phyloP scores from a whole-genome alignment of 2,797 vertebrate species.

The Sebastes iracundus region DNA sequence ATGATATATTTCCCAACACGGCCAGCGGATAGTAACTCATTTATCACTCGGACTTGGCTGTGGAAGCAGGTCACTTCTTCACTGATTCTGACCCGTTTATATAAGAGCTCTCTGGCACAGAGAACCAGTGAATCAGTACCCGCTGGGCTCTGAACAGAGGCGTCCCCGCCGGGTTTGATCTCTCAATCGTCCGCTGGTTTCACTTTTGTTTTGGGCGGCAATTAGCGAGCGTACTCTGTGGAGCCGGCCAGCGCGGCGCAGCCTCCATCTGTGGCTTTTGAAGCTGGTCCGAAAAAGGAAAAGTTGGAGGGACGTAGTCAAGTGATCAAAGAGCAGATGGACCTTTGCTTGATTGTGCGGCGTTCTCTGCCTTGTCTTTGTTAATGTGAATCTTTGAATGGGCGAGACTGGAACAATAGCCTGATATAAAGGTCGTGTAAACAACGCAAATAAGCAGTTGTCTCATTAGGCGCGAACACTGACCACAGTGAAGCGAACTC shows the following conservation, averaged over 20 bases:
- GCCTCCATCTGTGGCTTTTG: conserved; percentile 18
- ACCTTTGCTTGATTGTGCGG: conserved; percentile 3
- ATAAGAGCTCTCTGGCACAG: conserved; percentile 58
- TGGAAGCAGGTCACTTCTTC: conserved; percentile 51
- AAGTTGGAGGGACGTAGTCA: background rate
- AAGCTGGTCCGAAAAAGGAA: conserved; percentile 8
- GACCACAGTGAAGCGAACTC: background rate
- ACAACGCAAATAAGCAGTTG: background rate
- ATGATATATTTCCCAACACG: conserved; percentile 1
- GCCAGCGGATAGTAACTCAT: conserved; percentile 1
- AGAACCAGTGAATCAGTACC: conserved; percentile 14
- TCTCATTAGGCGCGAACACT: background rate
- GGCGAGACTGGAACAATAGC: background rate
- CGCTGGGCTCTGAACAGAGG: conserved; percentile 36
- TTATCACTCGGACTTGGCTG: conserved; percentile 5
- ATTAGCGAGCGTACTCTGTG: conserved; percentile 52
- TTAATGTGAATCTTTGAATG: conserved; percentile 5
- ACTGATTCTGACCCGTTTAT: conserved; percentile 55
- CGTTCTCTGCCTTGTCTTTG: conserved; percentile 11
- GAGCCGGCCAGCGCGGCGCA: conserved; percentile 7
- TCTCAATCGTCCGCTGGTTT: conserved; percentile 14
- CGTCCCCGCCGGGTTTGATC: conserved; percentile 59
- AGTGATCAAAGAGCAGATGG: conserved; percentile 48
- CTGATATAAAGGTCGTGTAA: conserved; percentile 18
- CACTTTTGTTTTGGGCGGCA: conserved; percentile 60